Evolutionary conservation across 2,888 invertebrate genomes (phyloP), one percentile per base, ranked within the genome.

Genomic region (Boloria selene): DNA sequence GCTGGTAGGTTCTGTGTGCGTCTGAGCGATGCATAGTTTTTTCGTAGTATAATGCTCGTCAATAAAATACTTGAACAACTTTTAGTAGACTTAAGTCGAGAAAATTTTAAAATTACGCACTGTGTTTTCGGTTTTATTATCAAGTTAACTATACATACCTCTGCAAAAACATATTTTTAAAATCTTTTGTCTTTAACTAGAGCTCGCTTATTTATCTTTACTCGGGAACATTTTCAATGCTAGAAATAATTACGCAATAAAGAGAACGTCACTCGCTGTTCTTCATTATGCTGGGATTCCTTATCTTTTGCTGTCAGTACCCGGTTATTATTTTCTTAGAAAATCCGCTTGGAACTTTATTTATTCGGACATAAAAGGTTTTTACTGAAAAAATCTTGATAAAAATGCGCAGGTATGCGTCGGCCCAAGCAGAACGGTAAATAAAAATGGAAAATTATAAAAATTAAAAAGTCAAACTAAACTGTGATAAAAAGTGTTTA

Each of bases 291-390:
- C 74, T 69, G 73, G 75, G 72, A 65, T 63, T 71, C 68, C 76
- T 78, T 79, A 78, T 78, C 79, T 77, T 72, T 71, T 65, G 67
- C 72, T 76, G 78, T 78, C 77, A 78, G 79, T 75, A 69, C 69
- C 67, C 66, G 69, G 73, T 74, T 77, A 77, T 76, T 77, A 78
- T 78, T 74, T 67, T 68, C 65, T 71, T 69, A 72, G 71, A 72
- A 72, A 74, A 68, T 70, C 68, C 61, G 45, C 65, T 68, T 51
- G 60, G 51, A 55, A 49, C 14, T 44, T n/a, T 50, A 16, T 55
- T 50, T 63, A 55, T 50, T 50, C 38, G 47, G 31, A 38, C 31
- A 38, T 50, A 56, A 63, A 49, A 50, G 63, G 42, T n/a, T 44
- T 22, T 38, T 38, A 38, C 31, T 38, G 31, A 55, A 63, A 55